These are phyloP conservation scores for Danio aesculapii DNA, from an alignment of 2,797 vertebrate species.

Conservation along the genomic window DNA sequence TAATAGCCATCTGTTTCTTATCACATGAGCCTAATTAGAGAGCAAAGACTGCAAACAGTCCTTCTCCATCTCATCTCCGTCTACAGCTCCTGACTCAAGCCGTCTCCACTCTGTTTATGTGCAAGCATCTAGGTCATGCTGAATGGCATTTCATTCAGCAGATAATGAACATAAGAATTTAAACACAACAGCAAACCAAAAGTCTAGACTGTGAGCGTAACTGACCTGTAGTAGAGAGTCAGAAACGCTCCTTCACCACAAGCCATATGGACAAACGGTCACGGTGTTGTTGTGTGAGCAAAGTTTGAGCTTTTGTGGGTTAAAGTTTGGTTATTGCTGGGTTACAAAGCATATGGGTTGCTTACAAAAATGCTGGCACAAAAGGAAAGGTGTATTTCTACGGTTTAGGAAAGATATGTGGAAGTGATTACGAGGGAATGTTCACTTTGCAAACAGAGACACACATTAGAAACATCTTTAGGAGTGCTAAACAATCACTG, in stretches of 20 bases:
- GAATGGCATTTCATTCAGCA: conserved; percentile 8
- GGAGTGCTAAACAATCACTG: background rate
- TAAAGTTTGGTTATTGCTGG: background rate
- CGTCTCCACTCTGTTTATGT: conserved; percentile 6
- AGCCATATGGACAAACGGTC: background rate
- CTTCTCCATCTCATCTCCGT: conserved; percentile 10
- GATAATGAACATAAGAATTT: background rate
- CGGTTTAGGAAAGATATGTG: background rate
- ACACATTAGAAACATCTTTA: background rate
- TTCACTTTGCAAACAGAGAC: background rate
- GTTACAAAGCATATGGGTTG: background rate
- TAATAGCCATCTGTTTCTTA: conserved; percentile 79
- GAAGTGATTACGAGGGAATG: conserved; percentile 6
- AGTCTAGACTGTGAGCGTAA: conserved; percentile 9
- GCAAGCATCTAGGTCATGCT: background rate
- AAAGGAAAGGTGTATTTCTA: background rate
- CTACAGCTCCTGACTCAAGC: background rate
- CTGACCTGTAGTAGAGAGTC: background rate
- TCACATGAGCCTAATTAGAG: conserved; percentile 76
- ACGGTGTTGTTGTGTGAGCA: background rate
- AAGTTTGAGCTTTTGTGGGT: conserved; percentile 1
- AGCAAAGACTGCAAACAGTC: conserved; percentile 33
- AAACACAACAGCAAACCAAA: background rate
- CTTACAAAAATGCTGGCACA: background rate
- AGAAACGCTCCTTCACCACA: background rate